phyloP scores from a whole-genome alignment of 2,113 vertebrate genomes.

The Vanacampus margaritifer region DNA sequence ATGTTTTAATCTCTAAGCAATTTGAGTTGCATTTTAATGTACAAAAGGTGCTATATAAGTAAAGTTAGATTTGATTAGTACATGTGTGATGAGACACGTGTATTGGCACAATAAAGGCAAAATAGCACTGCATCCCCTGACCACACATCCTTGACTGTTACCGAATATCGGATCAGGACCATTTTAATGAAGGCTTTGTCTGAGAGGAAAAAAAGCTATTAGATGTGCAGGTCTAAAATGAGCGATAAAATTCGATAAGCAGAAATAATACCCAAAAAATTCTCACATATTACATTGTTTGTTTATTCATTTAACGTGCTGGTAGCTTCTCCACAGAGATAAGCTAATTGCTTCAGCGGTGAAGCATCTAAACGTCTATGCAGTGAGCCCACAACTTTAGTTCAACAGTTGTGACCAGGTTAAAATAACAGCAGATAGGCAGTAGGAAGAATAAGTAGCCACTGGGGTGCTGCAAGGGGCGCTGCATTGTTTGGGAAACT shows the following conservation, averaged over 20 bases:
- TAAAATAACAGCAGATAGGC: constrained; percentile 60
- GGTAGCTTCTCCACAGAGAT: constrained; percentile 6
- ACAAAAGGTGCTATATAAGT: too few species aligned
- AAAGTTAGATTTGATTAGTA: too few species aligned
- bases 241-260: neutral
- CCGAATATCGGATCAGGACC: too few species aligned
- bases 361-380: constrained; percentile 34
- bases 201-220: too few species aligned
- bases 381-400: constrained; percentile 32
- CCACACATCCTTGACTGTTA: too few species aligned
- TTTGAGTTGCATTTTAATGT: too few species aligned
- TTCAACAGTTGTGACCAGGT: constrained; percentile 64
- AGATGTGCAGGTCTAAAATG: neutral
- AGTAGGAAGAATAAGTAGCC: constrained; percentile 29
- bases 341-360: constrained; percentile 11
- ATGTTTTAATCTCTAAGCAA: too few species aligned
- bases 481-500: constrained; percentile 4
- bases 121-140: too few species aligned
- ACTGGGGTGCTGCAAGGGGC: constrained; percentile 23
- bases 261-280: neutral
- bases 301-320: neutral
- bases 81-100: too few species aligned
- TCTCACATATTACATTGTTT: neutral
- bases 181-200: too few species aligned
- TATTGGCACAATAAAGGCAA: too few species aligned